Evolutionary conservation across 2,113 vertebrate genomes (phyloP).

Genomic region (Setophaga coronata): DNA sequence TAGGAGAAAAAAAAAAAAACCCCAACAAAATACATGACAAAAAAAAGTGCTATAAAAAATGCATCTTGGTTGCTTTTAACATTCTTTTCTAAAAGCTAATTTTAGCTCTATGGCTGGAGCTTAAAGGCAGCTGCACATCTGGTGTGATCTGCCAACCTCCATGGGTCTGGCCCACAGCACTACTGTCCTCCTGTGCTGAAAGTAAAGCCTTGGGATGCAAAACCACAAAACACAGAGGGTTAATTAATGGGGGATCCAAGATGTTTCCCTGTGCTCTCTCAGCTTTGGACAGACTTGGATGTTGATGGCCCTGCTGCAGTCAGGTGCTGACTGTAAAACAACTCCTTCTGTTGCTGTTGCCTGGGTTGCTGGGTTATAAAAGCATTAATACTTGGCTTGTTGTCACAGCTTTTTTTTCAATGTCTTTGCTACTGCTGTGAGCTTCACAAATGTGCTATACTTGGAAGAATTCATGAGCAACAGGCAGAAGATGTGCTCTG

Average conservation of each 20-base stretch:
- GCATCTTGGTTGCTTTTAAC: constrained; percentile 22
- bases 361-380: not conserved
- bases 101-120: not conserved
- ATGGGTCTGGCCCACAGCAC: not conserved
- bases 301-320: not conserved
- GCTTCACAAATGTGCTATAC: not conserved
- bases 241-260: not conserved
- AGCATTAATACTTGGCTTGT: not conserved
- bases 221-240: not conserved
- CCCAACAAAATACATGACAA: not conserved
- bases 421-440: not conserved
- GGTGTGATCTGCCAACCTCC: not conserved
- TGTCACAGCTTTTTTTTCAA: not conserved
- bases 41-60: not conserved
- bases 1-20: not conserved
- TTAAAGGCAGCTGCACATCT: constrained; percentile 9
- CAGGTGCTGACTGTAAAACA: constrained; percentile 3
- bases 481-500: not conserved
- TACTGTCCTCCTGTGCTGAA: not conserved
- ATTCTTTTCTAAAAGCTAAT: constrained; percentile 14
- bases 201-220: not conserved
- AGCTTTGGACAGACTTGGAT: not conserved
- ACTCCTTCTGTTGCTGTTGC: not conserved
- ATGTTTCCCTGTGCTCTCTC: not conserved
- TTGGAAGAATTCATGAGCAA: not conserved